Conservation (phyloP, 2,888 invertebrate species). For the Trachelus iudaicus region DNA sequence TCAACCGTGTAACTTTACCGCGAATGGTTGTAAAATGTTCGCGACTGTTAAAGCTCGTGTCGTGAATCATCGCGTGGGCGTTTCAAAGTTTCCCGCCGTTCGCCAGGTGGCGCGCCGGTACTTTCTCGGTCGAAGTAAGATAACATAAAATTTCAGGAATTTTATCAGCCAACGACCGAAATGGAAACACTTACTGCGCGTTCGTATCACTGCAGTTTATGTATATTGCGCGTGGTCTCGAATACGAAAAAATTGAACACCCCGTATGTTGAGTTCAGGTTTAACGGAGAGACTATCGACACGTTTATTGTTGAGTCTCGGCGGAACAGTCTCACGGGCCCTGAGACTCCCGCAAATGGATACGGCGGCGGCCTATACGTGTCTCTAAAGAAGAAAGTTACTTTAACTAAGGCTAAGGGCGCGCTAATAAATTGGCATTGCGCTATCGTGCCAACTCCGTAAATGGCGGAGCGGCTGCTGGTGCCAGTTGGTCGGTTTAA, state of each 20-base stretch:
- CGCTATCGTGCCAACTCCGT: slow-evolving; percentile 22
- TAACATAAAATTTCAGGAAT: not conserved
- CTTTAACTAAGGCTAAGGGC: slow-evolving; percentile 57
- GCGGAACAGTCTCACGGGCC: not conserved
- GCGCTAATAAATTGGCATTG: slow-evolving; percentile 61
- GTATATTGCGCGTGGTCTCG: slow-evolving; percentile 35
- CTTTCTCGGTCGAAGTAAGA: not conserved
- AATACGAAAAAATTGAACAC: slow-evolving; percentile 3
- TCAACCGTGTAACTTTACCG: not conserved
- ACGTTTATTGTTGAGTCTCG: not conserved
- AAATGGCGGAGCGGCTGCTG: not conserved
- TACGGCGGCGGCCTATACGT: not conserved
- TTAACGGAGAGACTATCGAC: not conserved
- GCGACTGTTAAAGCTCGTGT: not conserved
- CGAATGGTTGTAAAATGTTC: not conserved
- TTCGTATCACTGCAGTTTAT: slow-evolving; percentile 28
- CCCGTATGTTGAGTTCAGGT: not conserved
- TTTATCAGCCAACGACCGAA: not conserved
- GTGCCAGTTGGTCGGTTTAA: not conserved
- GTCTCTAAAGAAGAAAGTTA: slow-evolving; percentile 15
- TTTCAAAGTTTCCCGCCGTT: not conserved
- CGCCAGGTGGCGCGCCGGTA: not conserved
- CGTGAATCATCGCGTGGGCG: not conserved
- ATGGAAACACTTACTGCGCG: not conserved
- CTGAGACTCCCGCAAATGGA: slow-evolving; percentile 15